phyloP scores from a whole-genome alignment of 2,797 vertebrate species.

The Emydoidea blandingii region DNA sequence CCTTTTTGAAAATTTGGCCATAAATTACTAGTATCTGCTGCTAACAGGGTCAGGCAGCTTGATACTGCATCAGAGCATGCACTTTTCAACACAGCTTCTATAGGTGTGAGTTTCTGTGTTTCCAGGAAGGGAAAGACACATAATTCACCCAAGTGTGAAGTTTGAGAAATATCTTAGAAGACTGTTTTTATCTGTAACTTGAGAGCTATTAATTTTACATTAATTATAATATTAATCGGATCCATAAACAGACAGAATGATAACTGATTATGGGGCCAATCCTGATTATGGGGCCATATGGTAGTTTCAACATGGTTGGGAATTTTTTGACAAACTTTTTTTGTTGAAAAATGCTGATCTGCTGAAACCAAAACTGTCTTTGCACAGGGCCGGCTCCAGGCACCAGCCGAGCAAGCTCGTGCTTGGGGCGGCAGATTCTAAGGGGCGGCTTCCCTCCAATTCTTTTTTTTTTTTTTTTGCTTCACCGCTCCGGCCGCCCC shows the following conservation, averaged over 20 bases:
- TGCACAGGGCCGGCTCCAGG: too few species aligned
- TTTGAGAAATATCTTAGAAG: not conserved
- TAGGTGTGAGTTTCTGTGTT: not conserved
- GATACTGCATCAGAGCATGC: not conserved
- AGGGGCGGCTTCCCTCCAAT: too few species aligned
- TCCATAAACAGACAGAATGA: not conserved
- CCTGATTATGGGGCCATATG: not conserved
- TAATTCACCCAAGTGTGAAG: not conserved
- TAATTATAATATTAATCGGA: not conserved
- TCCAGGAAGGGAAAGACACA: not conserved
- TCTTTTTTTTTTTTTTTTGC: too few species aligned
- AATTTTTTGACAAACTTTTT: too few species aligned
- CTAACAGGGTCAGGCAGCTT: not conserved
- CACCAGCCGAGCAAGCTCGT: too few species aligned
- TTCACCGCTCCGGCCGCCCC: too few species aligned
- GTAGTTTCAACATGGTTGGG: not conserved
- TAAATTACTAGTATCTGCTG: not conserved
- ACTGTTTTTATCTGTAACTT: not conserved
- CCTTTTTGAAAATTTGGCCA: not conserved
- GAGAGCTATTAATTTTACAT: not conserved
- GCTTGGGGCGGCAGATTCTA: too few species aligned
- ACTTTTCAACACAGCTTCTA: not conserved
- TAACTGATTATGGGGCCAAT: not conserved
- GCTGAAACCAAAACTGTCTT: too few species aligned
- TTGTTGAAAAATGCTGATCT: too few species aligned